Evolutionary conservation across 2,888 invertebrate genomes (phyloP).

Genomic region (Heterodera filipjevi): DNA sequence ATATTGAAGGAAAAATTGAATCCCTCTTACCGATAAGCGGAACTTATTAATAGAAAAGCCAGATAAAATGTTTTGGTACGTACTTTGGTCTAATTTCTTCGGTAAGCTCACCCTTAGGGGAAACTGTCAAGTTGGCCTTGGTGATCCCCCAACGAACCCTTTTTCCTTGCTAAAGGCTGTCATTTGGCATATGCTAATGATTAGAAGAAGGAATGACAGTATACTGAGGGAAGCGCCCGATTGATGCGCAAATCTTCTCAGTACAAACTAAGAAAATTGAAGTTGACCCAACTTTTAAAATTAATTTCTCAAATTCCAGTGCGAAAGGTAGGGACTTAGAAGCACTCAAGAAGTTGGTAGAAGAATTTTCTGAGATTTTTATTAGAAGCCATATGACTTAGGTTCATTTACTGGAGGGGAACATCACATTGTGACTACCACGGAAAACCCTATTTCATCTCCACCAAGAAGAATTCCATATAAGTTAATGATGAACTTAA

Average conservation of each 20-base stretch:
- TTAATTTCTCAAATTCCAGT: slow-evolving; percentile 23
- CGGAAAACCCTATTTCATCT: slow-evolving; percentile 36
- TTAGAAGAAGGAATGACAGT: not conserved
- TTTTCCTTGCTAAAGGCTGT: not conserved
- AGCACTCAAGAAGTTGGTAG: slow-evolving; percentile 23
- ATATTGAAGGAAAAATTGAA: not conserved
- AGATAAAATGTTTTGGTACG: not conserved
- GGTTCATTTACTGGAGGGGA: slow-evolving; percentile 38
- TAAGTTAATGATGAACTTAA: slow-evolving; percentile 42
- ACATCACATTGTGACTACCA: slow-evolving; percentile 43
- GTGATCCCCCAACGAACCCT: not conserved
- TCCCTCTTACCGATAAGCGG: not conserved
- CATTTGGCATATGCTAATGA: not conserved
- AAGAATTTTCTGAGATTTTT: slow-evolving; percentile 39
- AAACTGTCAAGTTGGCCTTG: not conserved
- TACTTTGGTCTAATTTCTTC: not conserved
- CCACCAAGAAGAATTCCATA: slow-evolving; percentile 40
- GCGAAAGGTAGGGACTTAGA: not conserved
- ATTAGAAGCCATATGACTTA: slow-evolving; percentile 41
- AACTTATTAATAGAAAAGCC: not conserved
- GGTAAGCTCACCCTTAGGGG: not conserved
- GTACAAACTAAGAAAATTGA: not conserved
- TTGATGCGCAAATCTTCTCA: not conserved
- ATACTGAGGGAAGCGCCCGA: not conserved
- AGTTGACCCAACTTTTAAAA: slow-evolving; percentile 27